Evolutionary conservation across 2,113 vertebrate genomes (phyloP), one percentile per base, ranked within the genome.

Genomic region (Muntiacus muntjak): DNA sequence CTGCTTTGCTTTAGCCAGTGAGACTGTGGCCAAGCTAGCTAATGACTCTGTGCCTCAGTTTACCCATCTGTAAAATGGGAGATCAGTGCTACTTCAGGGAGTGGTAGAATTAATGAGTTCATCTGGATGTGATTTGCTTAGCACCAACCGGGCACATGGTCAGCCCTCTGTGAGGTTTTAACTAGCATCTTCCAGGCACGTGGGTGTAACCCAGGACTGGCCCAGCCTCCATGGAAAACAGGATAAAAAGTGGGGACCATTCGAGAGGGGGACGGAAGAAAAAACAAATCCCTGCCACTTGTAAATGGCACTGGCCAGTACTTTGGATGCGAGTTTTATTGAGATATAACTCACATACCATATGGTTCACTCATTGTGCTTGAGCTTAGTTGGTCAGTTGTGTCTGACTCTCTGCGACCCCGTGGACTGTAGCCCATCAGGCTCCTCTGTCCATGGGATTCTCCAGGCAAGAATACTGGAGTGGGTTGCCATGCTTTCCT

Each of bases 341-440:
- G 55, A 54, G 36, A 25, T 17, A 14, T 19, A 76, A 58, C 15
- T 64, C 45, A 43, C 6, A n/a, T 15, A 13, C 54, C 40, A 9
- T 64, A 4, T 7, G 12, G 3, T 28, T 71, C 55, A 28, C 33
- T 19, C 84, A 47, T 25, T 26, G 19, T 74, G n/a, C 67, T 40
- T 40, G 5, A 12, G n/a, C 67, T 36, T 6, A 23, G 10, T 1
- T 23, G n/a, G 1, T 40, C 67, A 74, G 19, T 40, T 1, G 0
- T 23, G n/a, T 40, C n/a, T 0, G 19, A 40, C n/a, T 74, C n/a
- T 71, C 6, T 6, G 19, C 0, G 19, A 71, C 67, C n/a, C 67
- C 19, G 6, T 40, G 67, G 67, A 40, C 36, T 74, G 10, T 6
- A 25, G 67, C 36, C 36, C 21, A 0, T 21, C 67, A 74, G 67